Conservation (phyloP, 2,113 vertebrate species). For the Struthidea cinerea region DNA sequence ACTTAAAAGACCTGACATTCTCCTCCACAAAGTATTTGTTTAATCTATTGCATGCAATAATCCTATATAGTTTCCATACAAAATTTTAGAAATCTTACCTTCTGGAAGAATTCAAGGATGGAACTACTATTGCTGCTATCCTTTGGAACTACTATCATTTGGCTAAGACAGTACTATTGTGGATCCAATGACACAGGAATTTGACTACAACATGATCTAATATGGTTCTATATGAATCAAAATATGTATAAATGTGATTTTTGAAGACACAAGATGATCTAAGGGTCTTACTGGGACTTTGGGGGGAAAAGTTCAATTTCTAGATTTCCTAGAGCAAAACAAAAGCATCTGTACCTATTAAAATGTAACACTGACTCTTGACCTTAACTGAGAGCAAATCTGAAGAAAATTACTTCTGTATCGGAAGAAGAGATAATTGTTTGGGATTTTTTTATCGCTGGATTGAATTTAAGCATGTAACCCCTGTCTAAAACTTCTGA, state of each 20-base stretch:
- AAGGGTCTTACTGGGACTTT: background rate
- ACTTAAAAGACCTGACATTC: background rate
- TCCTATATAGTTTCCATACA: background rate
- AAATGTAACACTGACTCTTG: background rate
- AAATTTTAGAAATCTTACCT: background rate
- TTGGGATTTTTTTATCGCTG: rapidly evolving
- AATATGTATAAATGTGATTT: background rate
- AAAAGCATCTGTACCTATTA: background rate
- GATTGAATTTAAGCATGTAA: background rate
- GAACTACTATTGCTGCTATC: background rate
- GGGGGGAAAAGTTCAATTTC: background rate
- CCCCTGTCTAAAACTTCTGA: background rate
- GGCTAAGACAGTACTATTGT: background rate
- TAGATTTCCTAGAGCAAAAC: background rate
- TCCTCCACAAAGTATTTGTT: background rate
- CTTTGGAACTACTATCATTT: background rate
- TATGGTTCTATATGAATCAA: background rate
- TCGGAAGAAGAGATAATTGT: background rate
- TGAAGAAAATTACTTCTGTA: background rate
- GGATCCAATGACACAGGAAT: background rate
- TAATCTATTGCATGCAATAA: background rate
- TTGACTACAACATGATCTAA: background rate
- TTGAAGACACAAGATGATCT: background rate
- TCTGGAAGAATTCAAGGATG: background rate
- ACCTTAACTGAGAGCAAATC: background rate